Evolutionary conservation across 2,113 vertebrate species (phyloP), one percentile per base, ranked within the genome.

Genomic region (Sylvilagus bachmani): DNA sequence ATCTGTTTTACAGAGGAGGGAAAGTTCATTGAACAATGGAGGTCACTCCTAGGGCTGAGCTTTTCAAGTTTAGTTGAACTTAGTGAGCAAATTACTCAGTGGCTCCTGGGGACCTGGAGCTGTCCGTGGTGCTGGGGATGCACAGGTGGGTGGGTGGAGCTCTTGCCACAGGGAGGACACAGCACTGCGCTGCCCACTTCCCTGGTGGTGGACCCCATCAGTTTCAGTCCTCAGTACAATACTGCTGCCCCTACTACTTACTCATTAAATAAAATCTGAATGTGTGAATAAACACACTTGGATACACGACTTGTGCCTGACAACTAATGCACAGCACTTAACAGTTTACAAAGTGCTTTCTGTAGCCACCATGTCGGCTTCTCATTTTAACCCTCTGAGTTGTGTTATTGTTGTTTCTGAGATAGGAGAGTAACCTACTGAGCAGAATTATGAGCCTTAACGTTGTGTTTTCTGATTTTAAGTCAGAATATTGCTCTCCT

Each of bases 81-180:
- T 51, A 31, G 62, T 44, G 55, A 81, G n/a, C 12, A n/a, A n/a
- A 38, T 49, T 21, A 21, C 69, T 67, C 62, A 29, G 27, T 25
- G 25, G 31, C 36, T 67, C n/a, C 44, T 6, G 11, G 62, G 53
- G 2, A 22, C 5, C 38, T 49, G 58, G 53, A 49, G 4, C 12
- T 19, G 62, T 88, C 29, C 33, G 58, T 14, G n/a, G 3, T 61
- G 13, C 80, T 24, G 6, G 49, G 9, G 36, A n/a, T 27, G 13
- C 29, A 13, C 4, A 5, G 21, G 8, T 4, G 13, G 36, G 53
- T 1, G 24, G n/a, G 51, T 3, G 17, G 0, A 9, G 44, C 10
- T 16, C 10, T 27, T 16, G 0, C 17, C 24, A 17, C 61, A n/a
- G 2, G 17, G 36, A 64, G 51, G 5, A 13, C 6, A 31, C 31